These are phyloP conservation scores for Penaeus chinensis DNA, from an alignment of 1,140 invertebrate genomes.

Conservation along the genomic window DNA sequence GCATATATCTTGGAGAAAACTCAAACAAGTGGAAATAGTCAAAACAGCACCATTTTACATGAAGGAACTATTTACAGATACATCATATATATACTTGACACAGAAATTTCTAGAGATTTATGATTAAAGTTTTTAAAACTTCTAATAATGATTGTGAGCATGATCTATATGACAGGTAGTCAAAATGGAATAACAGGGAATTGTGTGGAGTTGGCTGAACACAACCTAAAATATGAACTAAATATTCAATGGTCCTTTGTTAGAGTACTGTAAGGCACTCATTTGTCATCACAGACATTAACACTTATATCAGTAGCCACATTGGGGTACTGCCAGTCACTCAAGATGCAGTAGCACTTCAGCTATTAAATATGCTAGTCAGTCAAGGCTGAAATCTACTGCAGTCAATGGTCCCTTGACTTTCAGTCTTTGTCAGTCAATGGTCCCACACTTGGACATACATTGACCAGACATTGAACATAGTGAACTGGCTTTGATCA, in stretches of 20 bases:
- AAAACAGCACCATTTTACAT: conserved; percentile 56
- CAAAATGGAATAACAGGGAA: conserved; percentile 51
- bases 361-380: conserved; percentile 20
- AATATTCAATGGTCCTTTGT: conserved; percentile 50
- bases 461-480: conserved; percentile 33
- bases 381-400: conserved; percentile 42
- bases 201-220: conserved; percentile 51
- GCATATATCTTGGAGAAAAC: conserved; percentile 38
- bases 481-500: conserved; percentile 3
- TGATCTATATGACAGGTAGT: conserved; percentile 44
- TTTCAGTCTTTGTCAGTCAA: conserved; percentile 22
- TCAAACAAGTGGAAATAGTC: conserved; percentile 41
- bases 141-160: conserved; percentile 49
- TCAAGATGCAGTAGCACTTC: conserved; percentile 39
- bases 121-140: conserved; percentile 28
- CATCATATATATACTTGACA: conserved; percentile 43
- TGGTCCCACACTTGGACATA: conserved; percentile 27
- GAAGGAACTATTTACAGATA: conserved; percentile 51
- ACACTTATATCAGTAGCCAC: conserved; percentile 32
- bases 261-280: conserved; percentile 51
- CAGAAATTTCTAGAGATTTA: conserved; percentile 35
- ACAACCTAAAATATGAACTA: conserved; percentile 50
- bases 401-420: conserved; percentile 33
- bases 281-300: conserved; percentile 52
- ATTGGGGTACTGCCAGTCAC: conserved; percentile 34